phyloP scores from a whole-genome alignment of 2,888 invertebrate species.

The Lissocephala sabroskyi region DNA sequence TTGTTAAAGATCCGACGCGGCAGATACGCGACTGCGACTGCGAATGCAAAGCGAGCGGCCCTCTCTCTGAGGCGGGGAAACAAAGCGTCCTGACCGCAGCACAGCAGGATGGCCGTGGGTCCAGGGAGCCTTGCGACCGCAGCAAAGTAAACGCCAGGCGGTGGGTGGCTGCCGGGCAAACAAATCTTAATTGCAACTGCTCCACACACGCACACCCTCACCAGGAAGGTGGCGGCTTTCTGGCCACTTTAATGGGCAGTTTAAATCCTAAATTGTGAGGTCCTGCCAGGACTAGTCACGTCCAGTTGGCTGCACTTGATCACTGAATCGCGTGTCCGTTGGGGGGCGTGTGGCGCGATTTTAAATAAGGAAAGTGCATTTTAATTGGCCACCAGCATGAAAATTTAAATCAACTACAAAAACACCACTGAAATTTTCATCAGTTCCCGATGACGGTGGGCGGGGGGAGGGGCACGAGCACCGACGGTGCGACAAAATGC shows the following conservation, averaged over 20 bases:
- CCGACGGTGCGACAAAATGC: constrained; percentile 34
- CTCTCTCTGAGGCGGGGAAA: constrained; percentile 43
- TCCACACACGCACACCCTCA: no score
- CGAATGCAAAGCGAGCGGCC: constrained; percentile 20
- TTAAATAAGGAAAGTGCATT: constrained; percentile 45
- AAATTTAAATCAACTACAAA: constrained; percentile 26
- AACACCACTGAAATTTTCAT: background rate
- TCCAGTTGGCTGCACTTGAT: constrained; percentile 30
- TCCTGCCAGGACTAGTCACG: background rate
- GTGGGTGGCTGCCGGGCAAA: no score
- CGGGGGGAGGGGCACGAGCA: constrained; percentile 22
- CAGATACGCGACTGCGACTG: constrained; percentile 33
- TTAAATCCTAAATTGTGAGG: no score
- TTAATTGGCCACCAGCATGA: constrained; percentile 52
- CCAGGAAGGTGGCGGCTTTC: no score
- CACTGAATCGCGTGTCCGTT: constrained; percentile 47
- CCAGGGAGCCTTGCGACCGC: constrained; percentile 19
- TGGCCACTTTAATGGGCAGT: no score
- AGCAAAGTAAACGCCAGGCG: constrained; percentile 18
- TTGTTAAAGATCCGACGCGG: constrained; percentile 54
- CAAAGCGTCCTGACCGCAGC: constrained; percentile 52
- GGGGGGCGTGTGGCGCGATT: no score
- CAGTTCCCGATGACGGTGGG: background rate
- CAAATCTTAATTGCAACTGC: no score
- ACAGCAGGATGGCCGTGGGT: background rate